These are phyloP conservation scores for Galbula dea DNA, from an alignment of 2,113 vertebrate species.

Conservation along the genomic window DNA sequence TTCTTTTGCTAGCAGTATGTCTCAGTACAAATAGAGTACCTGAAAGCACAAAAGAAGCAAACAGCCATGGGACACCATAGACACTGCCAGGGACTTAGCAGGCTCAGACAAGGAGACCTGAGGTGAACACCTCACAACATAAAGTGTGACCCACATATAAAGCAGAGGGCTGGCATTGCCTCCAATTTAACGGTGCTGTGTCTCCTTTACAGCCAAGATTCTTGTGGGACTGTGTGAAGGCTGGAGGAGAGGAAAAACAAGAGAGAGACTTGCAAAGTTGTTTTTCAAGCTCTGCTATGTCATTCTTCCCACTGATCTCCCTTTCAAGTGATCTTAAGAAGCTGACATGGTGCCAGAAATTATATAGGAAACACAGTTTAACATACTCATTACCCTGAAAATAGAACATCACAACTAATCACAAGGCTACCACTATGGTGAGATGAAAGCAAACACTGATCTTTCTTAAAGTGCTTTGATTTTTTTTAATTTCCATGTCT, in stretches of 20 bases:
- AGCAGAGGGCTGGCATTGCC: rapidly evolving
- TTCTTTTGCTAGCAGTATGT: conserved; percentile 28
- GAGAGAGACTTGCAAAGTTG: not conserved
- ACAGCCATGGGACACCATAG: not conserved
- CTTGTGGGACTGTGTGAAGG: rapidly evolving
- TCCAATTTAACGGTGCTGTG: rapidly evolving
- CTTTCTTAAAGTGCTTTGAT: not conserved
- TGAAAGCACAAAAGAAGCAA: not conserved
- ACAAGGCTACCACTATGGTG: not conserved
- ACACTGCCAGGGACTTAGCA: not conserved
- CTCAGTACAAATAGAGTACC: not conserved
- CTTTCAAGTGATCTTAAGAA: not conserved
- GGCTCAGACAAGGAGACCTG: not conserved
- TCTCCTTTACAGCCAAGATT: not conserved
- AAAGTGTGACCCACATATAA: not conserved
- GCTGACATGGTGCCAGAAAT: not conserved
- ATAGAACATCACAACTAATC: not conserved
- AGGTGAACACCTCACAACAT: not conserved
- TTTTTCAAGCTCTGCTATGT: not conserved
- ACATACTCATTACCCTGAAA: not conserved
- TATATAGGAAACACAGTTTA: not conserved
- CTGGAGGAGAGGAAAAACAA: not conserved
- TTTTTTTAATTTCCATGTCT: not conserved
- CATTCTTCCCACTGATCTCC: not conserved
- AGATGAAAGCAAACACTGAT: not conserved